phyloP scores from a whole-genome alignment of 2,113 vertebrate genomes.

The Poecile atricapillus region DNA sequence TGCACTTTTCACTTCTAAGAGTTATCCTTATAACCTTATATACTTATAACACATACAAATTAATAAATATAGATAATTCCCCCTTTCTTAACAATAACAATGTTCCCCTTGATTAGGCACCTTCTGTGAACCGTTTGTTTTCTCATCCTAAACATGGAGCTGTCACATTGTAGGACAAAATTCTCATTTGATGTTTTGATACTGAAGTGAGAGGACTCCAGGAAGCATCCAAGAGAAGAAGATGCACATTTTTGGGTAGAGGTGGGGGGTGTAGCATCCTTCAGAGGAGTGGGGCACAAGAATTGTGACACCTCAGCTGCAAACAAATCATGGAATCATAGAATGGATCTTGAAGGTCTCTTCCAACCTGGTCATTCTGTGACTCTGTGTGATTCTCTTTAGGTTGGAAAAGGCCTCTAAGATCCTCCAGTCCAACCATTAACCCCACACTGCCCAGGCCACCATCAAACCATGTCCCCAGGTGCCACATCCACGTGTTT shows the following conservation, averaged over 20 bases:
- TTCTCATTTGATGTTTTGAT: not conserved
- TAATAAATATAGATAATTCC: not conserved
- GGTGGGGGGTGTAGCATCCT: not conserved
- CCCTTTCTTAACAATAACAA: not conserved
- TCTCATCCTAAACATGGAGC: not conserved
- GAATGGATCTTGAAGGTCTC: no score
- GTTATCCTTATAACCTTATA: not conserved
- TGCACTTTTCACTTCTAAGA: not conserved
- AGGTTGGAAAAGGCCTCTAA: not conserved
- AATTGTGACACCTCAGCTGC: not conserved
- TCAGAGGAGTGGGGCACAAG: not conserved
- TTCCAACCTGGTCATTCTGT: no score
- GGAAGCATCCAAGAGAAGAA: not conserved
- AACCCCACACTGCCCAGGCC: not conserved
- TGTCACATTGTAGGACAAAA: not conserved
- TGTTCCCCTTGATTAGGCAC: not conserved
- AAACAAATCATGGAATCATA: not conserved
- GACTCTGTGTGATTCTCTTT: not conserved
- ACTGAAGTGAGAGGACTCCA: not conserved
- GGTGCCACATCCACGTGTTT: fast-evolving
- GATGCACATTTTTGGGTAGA: not conserved
- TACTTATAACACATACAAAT: no score
- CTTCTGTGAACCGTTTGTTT: not conserved
- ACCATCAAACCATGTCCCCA: not conserved
- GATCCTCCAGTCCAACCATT: not conserved